Conservation (phyloP, 2,888 invertebrate species). For the Eupelmus urozonus region DNA sequence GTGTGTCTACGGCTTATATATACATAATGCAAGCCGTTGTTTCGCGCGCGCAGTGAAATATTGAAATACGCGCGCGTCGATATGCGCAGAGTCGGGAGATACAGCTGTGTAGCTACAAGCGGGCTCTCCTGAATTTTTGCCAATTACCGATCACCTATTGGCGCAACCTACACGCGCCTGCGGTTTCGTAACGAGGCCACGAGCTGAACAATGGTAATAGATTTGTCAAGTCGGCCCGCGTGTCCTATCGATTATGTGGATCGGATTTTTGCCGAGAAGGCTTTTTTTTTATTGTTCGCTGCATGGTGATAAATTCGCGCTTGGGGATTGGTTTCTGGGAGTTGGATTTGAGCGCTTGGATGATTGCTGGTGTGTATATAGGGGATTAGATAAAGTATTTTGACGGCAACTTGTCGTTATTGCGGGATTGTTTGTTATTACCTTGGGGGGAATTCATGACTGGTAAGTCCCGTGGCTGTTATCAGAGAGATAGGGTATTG, state of each 20-base stretch:
- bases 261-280: neutral
- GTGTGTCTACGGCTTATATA: conserved; percentile 3
- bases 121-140: conserved; percentile 22
- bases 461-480: no score
- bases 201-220: conserved; percentile 39
- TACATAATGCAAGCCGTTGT: neutral
- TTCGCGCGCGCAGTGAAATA: conserved; percentile 12
- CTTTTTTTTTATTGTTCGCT: neutral
- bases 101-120: neutral
- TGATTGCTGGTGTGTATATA: neutral
- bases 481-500: no score
- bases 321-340: no score
- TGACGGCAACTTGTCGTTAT: neutral
- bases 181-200: conserved; percentile 22
- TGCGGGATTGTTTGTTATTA: no score
- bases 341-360: neutral
- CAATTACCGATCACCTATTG: conserved; percentile 41
- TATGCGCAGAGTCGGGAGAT: no score
- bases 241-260: conserved; percentile 2
- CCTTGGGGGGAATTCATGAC: no score
- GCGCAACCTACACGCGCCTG: conserved; percentile 12
- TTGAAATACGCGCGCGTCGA: neutral
- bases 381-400: neutral
- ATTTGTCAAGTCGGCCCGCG: conserved; percentile 34
- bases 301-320: no score